Base-by-base conservation (phyloP, 1,140 invertebrate species). In the Elymnias hypermnestra region DNA sequence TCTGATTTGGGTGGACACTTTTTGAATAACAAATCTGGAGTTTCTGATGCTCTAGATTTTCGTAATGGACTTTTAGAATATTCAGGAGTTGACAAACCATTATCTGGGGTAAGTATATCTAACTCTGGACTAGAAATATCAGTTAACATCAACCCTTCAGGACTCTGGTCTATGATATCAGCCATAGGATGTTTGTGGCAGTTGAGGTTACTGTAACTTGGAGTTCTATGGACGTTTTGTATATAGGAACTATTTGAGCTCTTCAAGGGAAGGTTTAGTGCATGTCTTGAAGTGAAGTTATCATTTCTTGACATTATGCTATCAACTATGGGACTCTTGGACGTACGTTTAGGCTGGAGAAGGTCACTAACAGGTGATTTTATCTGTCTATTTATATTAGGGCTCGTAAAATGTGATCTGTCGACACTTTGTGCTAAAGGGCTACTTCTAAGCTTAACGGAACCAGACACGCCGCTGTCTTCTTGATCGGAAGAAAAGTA, bases 401-500 rank as follows among this genome's bases (percentile, higher is more conserved):
- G 71, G 36, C 72, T 82, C 2, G 59, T 74, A 5, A 67, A 61
- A 40, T 63, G 36, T 28, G 58, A 53, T 31, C 54, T 56, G 38
- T 65, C 61, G 19, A 40, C 39, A 35, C 50, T 75, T 62, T 79
- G 76, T 33, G 79, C 59, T 54, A 81, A 23, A 3, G 77, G 74
- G 61, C 73, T 83, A 17, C 64, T 76, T 15, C 66, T 56, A 1
- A 72, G 57, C 54, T 77, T 88, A 21, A 74, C 58, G 17, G 64
- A 86, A 12, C 72, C 75, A 23, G 71, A 82, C 3, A 78, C 53
- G 29, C 71, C 67, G 53, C 71, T 88, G 59, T 90, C 90, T 62
- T 91, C 88, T 68, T 91, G 90, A 59, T 91, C 91, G 3, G 89
- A 91, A 6, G 90, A 91, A 67, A 91, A 91, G 55, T 92, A 91